Conservation (phyloP, 2,888 invertebrate species). For the Nesidiocoris tenuis region DNA sequence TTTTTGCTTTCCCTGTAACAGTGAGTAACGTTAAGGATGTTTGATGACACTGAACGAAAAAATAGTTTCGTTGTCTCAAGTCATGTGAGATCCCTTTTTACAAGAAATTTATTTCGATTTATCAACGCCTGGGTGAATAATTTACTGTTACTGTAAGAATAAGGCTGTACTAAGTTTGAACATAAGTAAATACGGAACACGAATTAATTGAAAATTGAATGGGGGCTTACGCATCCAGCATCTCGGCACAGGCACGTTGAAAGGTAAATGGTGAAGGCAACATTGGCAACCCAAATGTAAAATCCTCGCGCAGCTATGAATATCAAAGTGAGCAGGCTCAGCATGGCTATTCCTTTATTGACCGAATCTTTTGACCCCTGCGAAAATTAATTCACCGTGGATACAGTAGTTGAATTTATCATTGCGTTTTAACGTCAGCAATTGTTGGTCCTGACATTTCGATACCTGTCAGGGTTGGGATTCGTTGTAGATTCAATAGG, state of each 20-base stretch:
- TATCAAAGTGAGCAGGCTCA: constrained; percentile 16
- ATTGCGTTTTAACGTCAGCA: neutral
- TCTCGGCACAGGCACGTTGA: constrained; percentile 17
- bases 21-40: no score
- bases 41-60: no score
- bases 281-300: constrained; percentile 34
- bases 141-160: no score
- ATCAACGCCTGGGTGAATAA: no score
- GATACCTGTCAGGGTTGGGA: no score
- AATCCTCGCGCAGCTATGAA: constrained; percentile 29
- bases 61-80: no score
- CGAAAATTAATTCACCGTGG: neutral
- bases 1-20: constrained; percentile 24
- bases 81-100: no score
- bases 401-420: neutral
- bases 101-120: no score
- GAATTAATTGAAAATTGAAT: no score
- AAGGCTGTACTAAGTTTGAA: no score
- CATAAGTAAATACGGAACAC: no score
- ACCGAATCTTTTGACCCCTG: neutral
- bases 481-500: no score
- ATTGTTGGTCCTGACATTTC: neutral
- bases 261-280: constrained; percentile 29
- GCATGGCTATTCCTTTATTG: constrained; percentile 6
- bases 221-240: constrained; percentile 33